Evolutionary conservation across 1,140 invertebrate species (phyloP).

Genomic region (Sweltsa coloradensis): DNA sequence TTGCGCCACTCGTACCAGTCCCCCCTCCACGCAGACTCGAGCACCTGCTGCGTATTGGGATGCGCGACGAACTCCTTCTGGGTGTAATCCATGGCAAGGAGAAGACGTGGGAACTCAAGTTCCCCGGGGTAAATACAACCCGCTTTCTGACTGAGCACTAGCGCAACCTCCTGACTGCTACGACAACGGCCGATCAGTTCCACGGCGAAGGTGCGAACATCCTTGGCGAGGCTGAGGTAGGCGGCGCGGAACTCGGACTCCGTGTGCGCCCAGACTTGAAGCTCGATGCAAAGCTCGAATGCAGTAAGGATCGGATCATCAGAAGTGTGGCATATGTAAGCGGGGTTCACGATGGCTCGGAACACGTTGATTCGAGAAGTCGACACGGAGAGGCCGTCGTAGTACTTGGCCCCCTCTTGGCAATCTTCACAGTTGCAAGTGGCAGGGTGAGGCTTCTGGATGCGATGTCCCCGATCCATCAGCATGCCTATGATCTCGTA

Average conservation of each 20-base stretch:
- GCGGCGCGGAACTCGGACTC: slow-evolving; percentile 42
- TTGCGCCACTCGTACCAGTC: slow-evolving; percentile 40
- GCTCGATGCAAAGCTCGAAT: slow-evolving; percentile 43
- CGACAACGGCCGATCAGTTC: slow-evolving; percentile 45
- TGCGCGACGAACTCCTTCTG: slow-evolving; percentile 66
- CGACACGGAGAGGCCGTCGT: slow-evolving; percentile 34
- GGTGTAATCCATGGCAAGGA: slow-evolving; percentile 55
- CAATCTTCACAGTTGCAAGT: slow-evolving; percentile 39
- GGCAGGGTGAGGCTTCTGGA: slow-evolving; percentile 43
- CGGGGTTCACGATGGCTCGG: slow-evolving; percentile 45
- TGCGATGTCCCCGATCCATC: slow-evolving; percentile 39
- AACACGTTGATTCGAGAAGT: slow-evolving; percentile 40
- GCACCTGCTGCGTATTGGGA: slow-evolving; percentile 48
- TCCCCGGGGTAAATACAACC: slow-evolving; percentile 27
- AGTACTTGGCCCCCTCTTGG: slow-evolving; percentile 26
- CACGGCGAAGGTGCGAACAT: slow-evolving; percentile 46
- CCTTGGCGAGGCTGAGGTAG: slow-evolving; percentile 39
- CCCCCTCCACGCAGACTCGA: slow-evolving; percentile 37
- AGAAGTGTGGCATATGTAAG: slow-evolving; percentile 49
- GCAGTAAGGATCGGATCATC: slow-evolving; percentile 51
- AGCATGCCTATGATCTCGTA: slow-evolving; percentile 55
- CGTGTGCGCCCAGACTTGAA: slow-evolving; percentile 31
- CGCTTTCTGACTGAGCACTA: slow-evolving; percentile 39
- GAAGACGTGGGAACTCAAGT: slow-evolving; percentile 42
- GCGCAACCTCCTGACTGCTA: slow-evolving; percentile 51